These are phyloP conservation scores for Chrysopa pallens DNA, from an alignment of 1,140 invertebrate genomes.

Conservation along the genomic window DNA sequence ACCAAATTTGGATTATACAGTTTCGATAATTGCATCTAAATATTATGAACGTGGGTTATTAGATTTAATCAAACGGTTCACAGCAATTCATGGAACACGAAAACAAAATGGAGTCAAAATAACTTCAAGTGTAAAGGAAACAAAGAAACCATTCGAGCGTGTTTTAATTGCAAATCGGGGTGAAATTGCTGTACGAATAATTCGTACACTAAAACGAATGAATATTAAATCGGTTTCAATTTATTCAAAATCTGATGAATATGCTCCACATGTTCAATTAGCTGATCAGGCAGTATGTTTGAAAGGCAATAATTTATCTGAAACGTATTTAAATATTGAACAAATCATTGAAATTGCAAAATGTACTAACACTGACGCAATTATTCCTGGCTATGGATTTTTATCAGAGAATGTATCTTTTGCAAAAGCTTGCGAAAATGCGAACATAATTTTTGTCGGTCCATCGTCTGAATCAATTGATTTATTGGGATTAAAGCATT, in stretches of 20 bases:
- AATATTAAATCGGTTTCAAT: conserved; percentile 54
- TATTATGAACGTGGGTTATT: no score
- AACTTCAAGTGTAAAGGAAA: no score
- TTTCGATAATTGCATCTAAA: no score
- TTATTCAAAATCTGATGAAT: conserved; percentile 45
- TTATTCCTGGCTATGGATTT: conserved; percentile 48
- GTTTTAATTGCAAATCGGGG: conserved; percentile 52
- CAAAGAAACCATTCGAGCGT: conserved; percentile 11
- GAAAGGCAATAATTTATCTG: no score
- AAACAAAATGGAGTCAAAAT: no score
- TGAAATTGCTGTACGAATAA: conserved; percentile 51
- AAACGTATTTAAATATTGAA: no score
- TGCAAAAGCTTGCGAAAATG: conserved; percentile 21
- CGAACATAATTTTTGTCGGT: conserved; percentile 38
- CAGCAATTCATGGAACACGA: no score
- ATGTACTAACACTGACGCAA: conserved; percentile 13
- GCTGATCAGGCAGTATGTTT: conserved; percentile 41
- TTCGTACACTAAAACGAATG: conserved; percentile 33
- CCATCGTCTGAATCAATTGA: conserved; percentile 39
- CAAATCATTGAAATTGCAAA: background rate
- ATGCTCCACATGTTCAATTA: conserved; percentile 38
- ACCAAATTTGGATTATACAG: no score
- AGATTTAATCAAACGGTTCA: no score
- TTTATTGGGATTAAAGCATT: conserved; percentile 51
- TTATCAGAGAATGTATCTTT: conserved; percentile 50